Base-by-base conservation (phyloP, 1,140 invertebrate species). In the Adoxophyes honmai region DNA sequence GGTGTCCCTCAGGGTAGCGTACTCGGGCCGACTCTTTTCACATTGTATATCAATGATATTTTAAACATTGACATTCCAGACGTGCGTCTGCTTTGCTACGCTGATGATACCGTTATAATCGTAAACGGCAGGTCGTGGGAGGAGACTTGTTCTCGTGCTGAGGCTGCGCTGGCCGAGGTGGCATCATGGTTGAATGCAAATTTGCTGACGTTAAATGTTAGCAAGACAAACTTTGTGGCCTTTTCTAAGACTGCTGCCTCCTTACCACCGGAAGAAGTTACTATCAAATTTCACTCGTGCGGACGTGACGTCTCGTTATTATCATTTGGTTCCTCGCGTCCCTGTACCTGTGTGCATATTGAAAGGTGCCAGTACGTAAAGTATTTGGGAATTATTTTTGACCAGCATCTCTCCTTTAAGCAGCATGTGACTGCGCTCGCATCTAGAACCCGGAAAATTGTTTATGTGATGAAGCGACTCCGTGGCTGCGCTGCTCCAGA, bases 1-100 rank as follows among this genome's bases (percentile, higher is more conserved):
- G 55, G 55, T 16, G 55, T 57, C 1, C 55, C 55, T 15, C 55
- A 57, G 14, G 55, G 55, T 0, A 57, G 55, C n/a, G 42, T 57
- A 10, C 28, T 57, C 1, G 55, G 55, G 34, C 55, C 55, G 2
- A 16, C 55, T 15, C 13, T 57, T 0, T 57, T 51, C 28, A 57
- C 28, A 1, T 10, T 51, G 5, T 57, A 57, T 34, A 48, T 57
- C 5, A 57, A 57, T 14, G 55, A 57, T 13, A 35, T 57, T 3
- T 9, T 51, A n/a, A 10, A 35, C 34, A 15, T 57, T 1, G 10
- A 0, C 14, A 34, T n/a, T 0, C 16, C 9, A 1, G 34, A 48
- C 39, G 9, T n/a, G 1, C 18, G 34, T 4, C 16, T 51, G 8
- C 8, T 51, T 2, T 57, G 55, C 16, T 57, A 57, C 15, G 55